These are phyloP conservation scores for Pristionchus fissidentatus DNA, from an alignment of 2,888 invertebrate species.

Conservation along the genomic window DNA sequence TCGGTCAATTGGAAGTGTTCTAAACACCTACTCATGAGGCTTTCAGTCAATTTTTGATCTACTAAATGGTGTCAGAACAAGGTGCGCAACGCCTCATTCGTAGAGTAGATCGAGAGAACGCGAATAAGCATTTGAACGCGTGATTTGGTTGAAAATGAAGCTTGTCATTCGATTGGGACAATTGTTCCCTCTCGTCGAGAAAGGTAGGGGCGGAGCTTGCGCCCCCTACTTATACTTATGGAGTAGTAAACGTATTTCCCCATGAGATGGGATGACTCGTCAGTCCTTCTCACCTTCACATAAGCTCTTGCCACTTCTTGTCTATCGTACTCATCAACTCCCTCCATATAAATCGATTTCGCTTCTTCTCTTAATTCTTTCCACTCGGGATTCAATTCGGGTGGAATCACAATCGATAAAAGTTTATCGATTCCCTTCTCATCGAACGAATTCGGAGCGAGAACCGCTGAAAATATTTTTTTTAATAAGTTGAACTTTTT, in stretches of 20 bases:
- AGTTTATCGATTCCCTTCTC: conserved; percentile 67
- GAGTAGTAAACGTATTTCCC: too few relatives aligned
- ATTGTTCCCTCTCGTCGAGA: not conserved
- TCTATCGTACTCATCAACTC: conserved; percentile 60
- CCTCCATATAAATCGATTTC: conserved; percentile 63
- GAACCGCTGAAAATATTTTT: conserved; percentile 55
- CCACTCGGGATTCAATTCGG: conserved; percentile 58
- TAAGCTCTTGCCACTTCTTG: conserved; percentile 63
- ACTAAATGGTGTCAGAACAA: too few relatives aligned
- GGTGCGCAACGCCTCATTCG: too few relatives aligned
- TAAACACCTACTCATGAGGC: too few relatives aligned
- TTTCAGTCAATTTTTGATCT: too few relatives aligned
- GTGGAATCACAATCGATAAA: conserved; percentile 64
- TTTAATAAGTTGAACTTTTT: not conserved
- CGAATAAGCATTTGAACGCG: too few relatives aligned
- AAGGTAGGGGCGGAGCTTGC: not conserved
- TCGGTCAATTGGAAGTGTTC: too few relatives aligned
- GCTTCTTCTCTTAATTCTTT: conserved; percentile 64
- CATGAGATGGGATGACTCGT: not conserved
- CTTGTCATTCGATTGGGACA: not conserved
- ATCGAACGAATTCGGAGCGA: conserved; percentile 62
- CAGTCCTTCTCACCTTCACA: conserved; percentile 56
- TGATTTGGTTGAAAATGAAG: too few relatives aligned
- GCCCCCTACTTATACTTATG: too few relatives aligned
- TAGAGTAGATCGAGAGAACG: too few relatives aligned